Base-by-base conservation (phyloP, 1,140 invertebrate species). In the Pseudomyrmex cubaensis region DNA sequence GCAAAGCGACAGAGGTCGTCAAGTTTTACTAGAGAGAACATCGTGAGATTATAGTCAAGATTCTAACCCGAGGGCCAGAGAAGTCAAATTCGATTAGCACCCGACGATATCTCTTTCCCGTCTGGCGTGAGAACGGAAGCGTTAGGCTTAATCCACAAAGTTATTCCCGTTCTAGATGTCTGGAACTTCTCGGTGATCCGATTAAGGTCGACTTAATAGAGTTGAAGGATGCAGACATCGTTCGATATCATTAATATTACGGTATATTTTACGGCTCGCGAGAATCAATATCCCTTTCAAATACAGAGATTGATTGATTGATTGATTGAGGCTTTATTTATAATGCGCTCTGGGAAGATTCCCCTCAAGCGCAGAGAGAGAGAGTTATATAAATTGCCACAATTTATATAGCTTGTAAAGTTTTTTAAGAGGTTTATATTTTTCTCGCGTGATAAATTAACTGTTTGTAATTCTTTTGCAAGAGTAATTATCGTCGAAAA, bases 51-150 rank as follows among this genome's bases (percentile, higher is more conserved):
- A 80, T n/a, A 22, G 20, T 10, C 70, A 80, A 80, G 77, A 80
- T 72, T 72, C 44, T 54, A n/a, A 15, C 4, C 56, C 2, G 3
- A 10, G 10, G 61, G 54, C 4, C 50, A 59, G 61, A 75, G 61
- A 76, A 83, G 82, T 83, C 61, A 72, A 78, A 84, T 84, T 84
- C 66, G 83, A 84, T 84, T 78, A 84, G 59, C 66, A 35, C 46
- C 54, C 61, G 69, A 56, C 50, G 52, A 84, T 84, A 72, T 84
- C 64, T 63, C 67, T 63, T 63, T 69, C 22, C 22, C 57, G 63
- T 52, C 59, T 15, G 56, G n/a, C 74, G 35, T 52, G 66, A 84
- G 74, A 69, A 62, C 74, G 82, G 73, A 84, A 80, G 66, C 56
- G 22, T 84, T 84, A 63, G 75, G 50, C 48, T 72, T 72, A 63